Base-by-base conservation (phyloP, 1,140 invertebrate genomes). In the Saccostrea cuccullata region DNA sequence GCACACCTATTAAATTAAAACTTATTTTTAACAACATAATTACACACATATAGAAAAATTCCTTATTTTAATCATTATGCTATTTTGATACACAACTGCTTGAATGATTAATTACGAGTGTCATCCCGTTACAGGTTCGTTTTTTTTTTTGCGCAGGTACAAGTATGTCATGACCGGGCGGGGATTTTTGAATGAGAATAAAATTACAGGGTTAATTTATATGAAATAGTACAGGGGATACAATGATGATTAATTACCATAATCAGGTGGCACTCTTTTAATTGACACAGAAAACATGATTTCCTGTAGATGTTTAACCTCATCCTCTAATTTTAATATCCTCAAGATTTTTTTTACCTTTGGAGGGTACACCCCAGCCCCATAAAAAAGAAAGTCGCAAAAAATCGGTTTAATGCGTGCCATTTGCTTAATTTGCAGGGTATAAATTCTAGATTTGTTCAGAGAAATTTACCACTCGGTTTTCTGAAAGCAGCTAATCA, bases 121-220 rank as follows among this genome's bases (percentile, higher is more conserved):
- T 67, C 60, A 67, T 67, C 60, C 60, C 60, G 60, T 67, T 67
- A 67, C 60, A 67, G 60, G 60, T 67, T 67, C 15, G 60, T n/a
- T 67, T 67, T 47, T 47, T 47, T 47, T 47, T 67, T 67, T 67
- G 58, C 60, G 60, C 60, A 67, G 60, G 60, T 67, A 67, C 60
- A 67, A 17, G 60, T 67, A 67, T 20, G 60, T 67, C 60, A 67
- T 67, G 60, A 67, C 60, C 1, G 12, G 60, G 60, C 15, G 60
- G 60, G 60, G 15, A 20, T 17, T 67, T 17, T 67, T 67, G 17
- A 20, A 67, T 67, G 60, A 67, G 60, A 67, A 67, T 67, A 67
- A 67, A 67, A 67, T 67, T 67, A 67, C 60, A 13, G 60, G 60
- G 60, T 67, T 67, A 1, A 67, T 67, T 67, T 67, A 67, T n/a